Evolutionary conservation across 2,113 vertebrate species (phyloP).

Genomic region (Myiagra hebetior): DNA sequence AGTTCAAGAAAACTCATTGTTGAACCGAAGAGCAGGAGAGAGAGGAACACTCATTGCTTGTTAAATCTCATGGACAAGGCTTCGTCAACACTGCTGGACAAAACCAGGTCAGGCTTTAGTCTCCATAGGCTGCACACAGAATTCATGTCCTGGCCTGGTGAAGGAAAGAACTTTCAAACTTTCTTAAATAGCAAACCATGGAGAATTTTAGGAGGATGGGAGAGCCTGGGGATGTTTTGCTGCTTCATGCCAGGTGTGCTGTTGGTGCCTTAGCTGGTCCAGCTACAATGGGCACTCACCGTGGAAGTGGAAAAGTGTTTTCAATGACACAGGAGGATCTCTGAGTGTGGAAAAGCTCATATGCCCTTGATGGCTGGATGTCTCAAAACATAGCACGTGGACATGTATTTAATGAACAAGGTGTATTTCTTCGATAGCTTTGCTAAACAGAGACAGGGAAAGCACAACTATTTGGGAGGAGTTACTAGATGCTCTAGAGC

Average conservation of each 20-base stretch:
- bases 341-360: background rate
- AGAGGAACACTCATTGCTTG: background rate
- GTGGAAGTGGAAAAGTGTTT: background rate
- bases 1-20: background rate
- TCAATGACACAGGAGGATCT: background rate
- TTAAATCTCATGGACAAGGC: background rate
- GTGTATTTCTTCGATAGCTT: background rate
- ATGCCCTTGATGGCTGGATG: background rate
- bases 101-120: slow-evolving; percentile 25
- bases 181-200: background rate
- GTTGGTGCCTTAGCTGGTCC: background rate
- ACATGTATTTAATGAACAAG: background rate
- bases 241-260: background rate
- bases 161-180: slow-evolving; percentile 1
- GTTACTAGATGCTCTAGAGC: background rate
- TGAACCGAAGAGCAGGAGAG: background rate
- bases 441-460: background rate
- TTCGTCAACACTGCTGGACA: slow-evolving; percentile 14
- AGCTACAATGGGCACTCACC: background rate
- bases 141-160: background rate
- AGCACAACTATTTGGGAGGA: background rate
- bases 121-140: background rate
- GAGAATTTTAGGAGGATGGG: background rate
- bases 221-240: background rate
- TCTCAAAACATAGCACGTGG: background rate